Percentiles rank a stretch among this genome's conserved stretches.
Evolutionary conservation across 2,888 invertebrate species (phyloP).

Genomic region (Heliconius ismenius): DNA sequence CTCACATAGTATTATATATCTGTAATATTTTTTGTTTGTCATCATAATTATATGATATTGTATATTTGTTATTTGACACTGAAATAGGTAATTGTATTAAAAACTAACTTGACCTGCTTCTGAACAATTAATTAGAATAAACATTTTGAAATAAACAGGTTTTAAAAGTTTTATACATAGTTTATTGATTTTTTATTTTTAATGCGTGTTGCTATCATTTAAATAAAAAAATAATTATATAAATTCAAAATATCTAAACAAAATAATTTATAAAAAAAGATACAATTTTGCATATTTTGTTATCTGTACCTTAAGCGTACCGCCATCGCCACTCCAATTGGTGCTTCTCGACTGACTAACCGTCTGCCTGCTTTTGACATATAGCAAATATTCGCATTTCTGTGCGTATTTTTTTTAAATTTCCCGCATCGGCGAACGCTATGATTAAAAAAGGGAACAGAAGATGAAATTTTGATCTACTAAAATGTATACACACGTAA

Average conservation of each 20-base stretch:
- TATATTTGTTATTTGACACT: too few species aligned
- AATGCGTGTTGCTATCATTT: background rate
- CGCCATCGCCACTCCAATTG: slow-evolving; percentile 27
- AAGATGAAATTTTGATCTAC: background rate
- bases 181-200: background rate
- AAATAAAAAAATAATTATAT: background rate
- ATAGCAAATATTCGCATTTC: slow-evolving; percentile 40
- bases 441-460: slow-evolving; percentile 23
- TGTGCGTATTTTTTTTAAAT: slow-evolving; percentile 26
- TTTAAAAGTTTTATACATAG: too few species aligned
- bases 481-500: background rate
- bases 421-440: background rate
- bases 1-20: background rate
- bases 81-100: background rate
- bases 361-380: slow-evolving; percentile 43
- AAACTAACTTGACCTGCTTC: background rate
- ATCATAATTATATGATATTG: background rate
- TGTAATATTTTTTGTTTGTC: background rate
- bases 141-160: too few species aligned
- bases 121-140: too few species aligned
- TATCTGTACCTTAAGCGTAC: slow-evolving; percentile 17
- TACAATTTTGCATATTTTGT: background rate
- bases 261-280: too few species aligned
- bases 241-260: background rate
- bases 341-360: slow-evolving; percentile 38